Conservation (phyloP, 35 echinoderm and acorn worm genomes). For the Patiria miniata region DNA sequence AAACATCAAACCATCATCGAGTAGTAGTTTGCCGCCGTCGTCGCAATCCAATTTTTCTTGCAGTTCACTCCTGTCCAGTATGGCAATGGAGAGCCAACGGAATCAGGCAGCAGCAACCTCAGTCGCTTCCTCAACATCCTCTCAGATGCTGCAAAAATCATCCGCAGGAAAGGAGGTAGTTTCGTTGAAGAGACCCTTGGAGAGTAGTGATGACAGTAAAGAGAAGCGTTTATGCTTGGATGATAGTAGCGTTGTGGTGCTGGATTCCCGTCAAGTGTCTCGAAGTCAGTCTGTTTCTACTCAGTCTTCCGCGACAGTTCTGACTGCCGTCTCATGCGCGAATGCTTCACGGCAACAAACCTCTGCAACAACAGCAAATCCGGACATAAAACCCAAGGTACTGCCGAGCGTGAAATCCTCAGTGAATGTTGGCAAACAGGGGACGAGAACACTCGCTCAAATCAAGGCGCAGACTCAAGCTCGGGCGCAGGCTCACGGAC, state of each 20-base stretch:
- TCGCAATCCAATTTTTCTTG: slow-evolving; percentile 51
- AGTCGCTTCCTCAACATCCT: slow-evolving; percentile 19
- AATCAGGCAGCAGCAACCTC: slow-evolving; percentile 36
- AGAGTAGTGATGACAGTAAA: neutral
- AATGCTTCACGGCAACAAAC: neutral
- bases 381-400: neutral
- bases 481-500: slow-evolving; percentile 71
- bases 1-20: neutral
- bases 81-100: slow-evolving; percentile 84
- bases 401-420: neutral
- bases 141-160: slow-evolving; percentile 36
- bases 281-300: neutral
- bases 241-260: neutral
- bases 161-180: slow-evolving; percentile 22
- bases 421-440: neutral
- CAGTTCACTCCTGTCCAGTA: slow-evolving; percentile 78
- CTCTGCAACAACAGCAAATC: neutral
- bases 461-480: slow-evolving; percentile 89
- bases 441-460: slow-evolving; percentile 90
- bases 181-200: slow-evolving; percentile 33
- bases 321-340: neutral
- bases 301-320: neutral
- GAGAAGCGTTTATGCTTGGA: neutral
- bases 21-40: neutral
- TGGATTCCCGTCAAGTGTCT: neutral